Percentiles rank a stretch among this genome's conserved stretches.
Conservation (phyloP, 2,888 invertebrate genomes). For the Polymixis lichenea region DNA sequence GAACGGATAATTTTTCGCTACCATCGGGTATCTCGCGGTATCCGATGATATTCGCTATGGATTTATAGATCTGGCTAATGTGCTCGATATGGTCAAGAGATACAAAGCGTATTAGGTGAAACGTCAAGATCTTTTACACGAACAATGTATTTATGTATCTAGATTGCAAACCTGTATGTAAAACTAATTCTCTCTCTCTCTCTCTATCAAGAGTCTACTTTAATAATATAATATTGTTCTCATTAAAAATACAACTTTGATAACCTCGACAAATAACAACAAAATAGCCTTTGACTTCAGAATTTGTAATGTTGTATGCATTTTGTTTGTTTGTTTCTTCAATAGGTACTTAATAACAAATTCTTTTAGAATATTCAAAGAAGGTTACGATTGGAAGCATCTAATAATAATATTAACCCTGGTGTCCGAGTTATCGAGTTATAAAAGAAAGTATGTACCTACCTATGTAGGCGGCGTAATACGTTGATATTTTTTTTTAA, state of each 20-base stretch:
- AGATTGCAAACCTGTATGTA: not conserved
- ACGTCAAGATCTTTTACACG: not conserved
- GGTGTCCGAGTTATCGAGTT: not conserved
- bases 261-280: not conserved
- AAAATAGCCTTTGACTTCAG: not conserved
- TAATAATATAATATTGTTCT: not conserved
- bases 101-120: not conserved
- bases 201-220: not conserved
- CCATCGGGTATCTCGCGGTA: slow-evolving; percentile 53
- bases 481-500: not conserved
- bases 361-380: not conserved
- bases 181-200: too few species aligned
- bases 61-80: not conserved
- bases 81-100: not conserved
- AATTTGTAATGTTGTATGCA: not conserved
- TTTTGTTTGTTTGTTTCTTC: not conserved
- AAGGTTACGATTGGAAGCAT: not conserved
- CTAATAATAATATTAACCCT: not conserved
- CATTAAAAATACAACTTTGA: not conserved
- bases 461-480: not conserved
- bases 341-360: too few species aligned
- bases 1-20: slow-evolving; percentile 51
- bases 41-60: slow-evolving; percentile 3
- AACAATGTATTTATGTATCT: not conserved
- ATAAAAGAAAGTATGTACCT: not conserved